Percentiles rank a stretch among this genome's conserved stretches.
phyloP scores from a whole-genome alignment of 2,888 invertebrate species.

The Sphaerophoria rueppellii region DNA sequence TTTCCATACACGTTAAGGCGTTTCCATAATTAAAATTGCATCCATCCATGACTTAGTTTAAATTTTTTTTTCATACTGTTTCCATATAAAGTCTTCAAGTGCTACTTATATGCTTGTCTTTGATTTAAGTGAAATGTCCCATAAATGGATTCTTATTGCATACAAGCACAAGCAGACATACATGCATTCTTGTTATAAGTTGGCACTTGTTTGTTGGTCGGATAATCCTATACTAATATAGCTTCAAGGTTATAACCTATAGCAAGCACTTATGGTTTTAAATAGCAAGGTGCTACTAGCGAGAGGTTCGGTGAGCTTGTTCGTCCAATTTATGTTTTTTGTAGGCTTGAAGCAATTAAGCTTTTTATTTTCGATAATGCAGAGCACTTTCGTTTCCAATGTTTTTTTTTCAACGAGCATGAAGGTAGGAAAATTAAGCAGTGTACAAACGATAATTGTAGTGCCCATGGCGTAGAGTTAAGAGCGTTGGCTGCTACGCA shows the following conservation, averaged over 20 bases:
- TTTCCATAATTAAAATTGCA: slow-evolving; percentile 65
- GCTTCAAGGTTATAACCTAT: slow-evolving; percentile 53
- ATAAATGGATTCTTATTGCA: slow-evolving; percentile 66
- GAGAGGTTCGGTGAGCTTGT: slow-evolving; percentile 30
- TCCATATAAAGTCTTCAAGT: slow-evolving; percentile 31
- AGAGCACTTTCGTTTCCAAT: slow-evolving; percentile 44
- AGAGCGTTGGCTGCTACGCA: too few species aligned
- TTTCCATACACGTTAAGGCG: slow-evolving; percentile 41
- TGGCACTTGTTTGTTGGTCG: background rate
- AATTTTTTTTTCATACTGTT: slow-evolving; percentile 3
- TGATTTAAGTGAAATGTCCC: slow-evolving; percentile 61
- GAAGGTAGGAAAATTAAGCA: background rate
- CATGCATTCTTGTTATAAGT: too few species aligned
- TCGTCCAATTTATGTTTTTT: slow-evolving; percentile 59
- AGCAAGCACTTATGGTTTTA: slow-evolving; percentile 25
- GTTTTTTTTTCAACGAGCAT: background rate
- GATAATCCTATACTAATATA: slow-evolving; percentile 4
- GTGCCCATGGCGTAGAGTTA: too few species aligned
- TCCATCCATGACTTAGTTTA: slow-evolving; percentile 19
- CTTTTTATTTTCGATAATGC: slow-evolving; percentile 26
- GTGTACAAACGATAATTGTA: background rate
- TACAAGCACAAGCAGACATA: slow-evolving; percentile 22
- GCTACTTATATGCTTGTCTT: slow-evolving; percentile 43
- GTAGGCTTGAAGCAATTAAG: slow-evolving; percentile 51
- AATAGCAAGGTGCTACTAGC: slow-evolving; percentile 36